A percentile compares a stretch with the other conserved stretches of the same genome.
phyloP scores from a whole-genome alignment of 2,888 invertebrate genomes.

The Halictus ligatus region DNA sequence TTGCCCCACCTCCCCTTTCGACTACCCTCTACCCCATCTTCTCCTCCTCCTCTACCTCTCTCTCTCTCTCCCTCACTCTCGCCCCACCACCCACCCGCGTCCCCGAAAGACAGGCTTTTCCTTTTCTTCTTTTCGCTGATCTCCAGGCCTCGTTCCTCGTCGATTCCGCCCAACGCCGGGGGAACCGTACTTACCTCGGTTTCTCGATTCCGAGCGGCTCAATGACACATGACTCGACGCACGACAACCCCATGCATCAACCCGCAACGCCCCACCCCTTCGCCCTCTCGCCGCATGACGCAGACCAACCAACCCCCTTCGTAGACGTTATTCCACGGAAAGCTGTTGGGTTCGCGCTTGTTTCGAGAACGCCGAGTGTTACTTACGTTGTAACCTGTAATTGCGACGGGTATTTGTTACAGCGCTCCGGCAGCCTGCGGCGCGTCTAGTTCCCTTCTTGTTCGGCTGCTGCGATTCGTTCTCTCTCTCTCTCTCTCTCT shows the following conservation, averaged over 20 bases:
- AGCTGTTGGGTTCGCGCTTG: conserved; percentile 3
- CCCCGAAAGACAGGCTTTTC: conserved; percentile 64
- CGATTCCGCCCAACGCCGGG: conserved; percentile 58
- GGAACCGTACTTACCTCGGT: conserved; percentile 65
- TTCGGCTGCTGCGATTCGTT: background rate
- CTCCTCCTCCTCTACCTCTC: conserved; percentile 73
- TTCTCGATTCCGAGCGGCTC: conserved; percentile 79
- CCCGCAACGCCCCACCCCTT: conserved; percentile 36
- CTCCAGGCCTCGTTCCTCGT: conserved; percentile 57
- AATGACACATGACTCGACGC: conserved; percentile 83
- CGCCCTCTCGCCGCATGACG: background rate
- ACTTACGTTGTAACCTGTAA: conserved; percentile 7
- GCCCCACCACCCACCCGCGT: conserved; percentile 59
- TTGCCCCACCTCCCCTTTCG: conserved; percentile 78
- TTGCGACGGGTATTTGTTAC: conserved; percentile 8
- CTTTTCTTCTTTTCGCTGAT: conserved; percentile 71
- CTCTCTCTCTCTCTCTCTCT: background rate
- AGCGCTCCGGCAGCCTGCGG: background rate
- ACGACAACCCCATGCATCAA: conserved; percentile 79
- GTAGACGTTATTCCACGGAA: background rate
- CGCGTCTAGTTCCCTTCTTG: background rate
- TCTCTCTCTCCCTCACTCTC: conserved; percentile 72
- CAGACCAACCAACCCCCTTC: conserved; percentile 8
- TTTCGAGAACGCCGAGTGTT: conserved; percentile 7
- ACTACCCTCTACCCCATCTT: conserved; percentile 63